A percentile compares a stretch with the other conserved stretches of the same genome.
phyloP scores from a whole-genome alignment of 2,888 invertebrate genomes.

The Tipula helvola region DNA sequence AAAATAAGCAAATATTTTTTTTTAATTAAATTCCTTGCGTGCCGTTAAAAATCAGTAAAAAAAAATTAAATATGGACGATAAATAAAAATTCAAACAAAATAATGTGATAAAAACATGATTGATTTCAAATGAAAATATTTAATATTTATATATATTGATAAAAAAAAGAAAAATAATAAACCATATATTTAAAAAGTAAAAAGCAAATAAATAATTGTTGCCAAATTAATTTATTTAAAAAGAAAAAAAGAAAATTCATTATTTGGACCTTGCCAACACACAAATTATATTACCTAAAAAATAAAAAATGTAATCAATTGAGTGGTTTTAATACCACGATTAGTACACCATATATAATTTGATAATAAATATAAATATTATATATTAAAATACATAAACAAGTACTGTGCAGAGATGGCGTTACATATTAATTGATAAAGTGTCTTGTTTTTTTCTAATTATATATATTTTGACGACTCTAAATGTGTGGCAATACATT shows the following conservation, averaged over 20 bases:
- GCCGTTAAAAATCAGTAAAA: slow-evolving; percentile 1
- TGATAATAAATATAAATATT: background rate
- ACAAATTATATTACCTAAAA: background rate
- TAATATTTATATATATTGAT: background rate
- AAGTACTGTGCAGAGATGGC: background rate
- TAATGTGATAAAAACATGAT: background rate
- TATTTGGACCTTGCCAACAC: background rate
- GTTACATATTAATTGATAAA: background rate
- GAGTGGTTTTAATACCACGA: background rate
- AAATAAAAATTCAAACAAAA: background rate
- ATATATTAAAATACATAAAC: background rate
- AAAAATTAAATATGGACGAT: background rate
- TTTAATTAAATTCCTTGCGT: background rate
- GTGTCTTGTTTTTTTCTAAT: background rate
- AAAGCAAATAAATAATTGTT: background rate
- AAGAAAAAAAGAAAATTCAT: background rate
- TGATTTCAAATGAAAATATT: background rate
- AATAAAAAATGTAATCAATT: background rate
- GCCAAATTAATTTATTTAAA: background rate
- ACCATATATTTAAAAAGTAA: background rate
- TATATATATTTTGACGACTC: background rate
- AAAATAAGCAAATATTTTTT: background rate
- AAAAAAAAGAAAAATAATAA: background rate
- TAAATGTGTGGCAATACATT: background rate
- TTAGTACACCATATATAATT: background rate